Base-by-base conservation (phyloP, 2,888 invertebrate genomes). In the Gibbula magus region DNA sequence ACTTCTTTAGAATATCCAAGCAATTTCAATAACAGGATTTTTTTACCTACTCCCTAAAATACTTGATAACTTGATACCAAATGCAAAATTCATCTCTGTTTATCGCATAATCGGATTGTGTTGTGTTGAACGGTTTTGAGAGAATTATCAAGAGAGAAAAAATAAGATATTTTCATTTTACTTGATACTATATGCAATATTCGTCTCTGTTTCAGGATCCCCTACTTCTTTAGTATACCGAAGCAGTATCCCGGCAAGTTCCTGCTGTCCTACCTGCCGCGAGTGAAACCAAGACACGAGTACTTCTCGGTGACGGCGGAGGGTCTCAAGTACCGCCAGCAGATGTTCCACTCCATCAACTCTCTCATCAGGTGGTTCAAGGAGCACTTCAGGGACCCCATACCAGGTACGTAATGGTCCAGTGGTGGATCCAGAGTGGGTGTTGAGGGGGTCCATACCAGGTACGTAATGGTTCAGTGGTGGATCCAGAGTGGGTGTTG, bases 291-390 rank as follows among this genome's bases (percentile, higher is more conserved):
- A 82, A 95, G 96, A 0, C 98, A 99, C 93, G 99, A 99, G 93
- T 99, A 96, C 91, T 94, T 99, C 0, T 96, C 97, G 0, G 95
- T 99, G 0, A 96, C 96, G 2, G 97, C 98, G 0, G 98, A 99
- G 85, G 99, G 99, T 0, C 96, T 97, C 92, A 95, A 96, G 78
- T 99, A 97, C 93, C 94, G 99, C 32, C 83, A 86, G 7, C 96
- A 96, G 85, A 95, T 96, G 92, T 99, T 99, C 93, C 96, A 96
- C 86, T 96, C 96, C 0, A 94, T 98, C 0, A 95, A 95, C 61
- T 94, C 95, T 16, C 92, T 99, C 81, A 95, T 99, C 89, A 96
- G 96, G 82, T 99, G 99, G 99, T 99, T 99, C 93, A 99, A 99
- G 92, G 97, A 98, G 93, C 98, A 99, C 93, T 99, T 98, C 94